Base-by-base conservation (phyloP, 2,113 vertebrate species). In the Empidonax traillii region DNA sequence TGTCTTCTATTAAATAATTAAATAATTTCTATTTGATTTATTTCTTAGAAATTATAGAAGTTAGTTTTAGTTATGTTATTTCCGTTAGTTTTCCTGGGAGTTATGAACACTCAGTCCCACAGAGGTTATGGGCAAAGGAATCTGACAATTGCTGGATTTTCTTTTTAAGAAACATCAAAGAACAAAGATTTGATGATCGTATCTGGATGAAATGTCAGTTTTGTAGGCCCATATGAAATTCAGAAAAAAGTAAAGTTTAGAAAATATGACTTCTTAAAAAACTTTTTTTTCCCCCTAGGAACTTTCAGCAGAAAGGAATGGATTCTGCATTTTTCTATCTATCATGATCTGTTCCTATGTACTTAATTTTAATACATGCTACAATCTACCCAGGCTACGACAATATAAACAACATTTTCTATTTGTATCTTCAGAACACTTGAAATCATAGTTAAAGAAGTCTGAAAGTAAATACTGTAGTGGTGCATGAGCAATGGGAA, bases 281-380 rank as follows among this genome's bases (percentile, higher is more conserved):
- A 8, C 0, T n/a, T 5, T 39, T 41, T 39, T 41, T 58, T 53
- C 3, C 0, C 13, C 12, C 19, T 30, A 5, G 4, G n/a, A 65
- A 51, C 6, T 88, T 72, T 56, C 33, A 76, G 12, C 18, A 58
- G n/a, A 18, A 55, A 67, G 19, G 24, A 79, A 46, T n/a, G 37
- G 13, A 49, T 47, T 67, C n/a, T 55, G 5, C 8, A 15, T 72
- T 67, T 82, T 16, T 69, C 11, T 35, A 2, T 68, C 7, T 39
- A 24, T 71, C 22, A 33, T 2, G 2, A 12, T 31, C 31, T 55
- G 19, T 35, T 78, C 22, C 8, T 72, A 12, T 85, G 75, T 59
- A 55, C 6, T 56, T 73, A 28, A 30, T 78, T 87, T 76, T 88
- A 27, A 11, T 4, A 44, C 1, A 1, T 56, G 8, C 30, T 46